These are phyloP conservation scores for Melipona quadrifasciata DNA, from an alignment of 1,140 invertebrate genomes.

Conservation along the genomic window DNA sequence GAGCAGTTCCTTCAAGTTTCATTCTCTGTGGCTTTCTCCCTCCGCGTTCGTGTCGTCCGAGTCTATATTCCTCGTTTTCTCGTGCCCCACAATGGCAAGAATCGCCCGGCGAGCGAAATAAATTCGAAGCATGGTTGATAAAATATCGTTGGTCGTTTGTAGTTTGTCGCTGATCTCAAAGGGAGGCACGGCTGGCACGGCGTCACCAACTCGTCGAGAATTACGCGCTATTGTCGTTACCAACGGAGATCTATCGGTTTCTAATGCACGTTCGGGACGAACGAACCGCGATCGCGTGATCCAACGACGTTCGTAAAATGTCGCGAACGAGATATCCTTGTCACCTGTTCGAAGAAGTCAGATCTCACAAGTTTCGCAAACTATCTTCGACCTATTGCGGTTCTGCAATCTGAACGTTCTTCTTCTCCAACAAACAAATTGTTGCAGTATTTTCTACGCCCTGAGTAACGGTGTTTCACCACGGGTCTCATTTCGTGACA, in stretches of 20 bases:
- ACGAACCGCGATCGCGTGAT: too few species aligned
- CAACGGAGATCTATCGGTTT: not conserved
- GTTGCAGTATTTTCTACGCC: too few species aligned
- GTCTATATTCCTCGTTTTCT: not conserved
- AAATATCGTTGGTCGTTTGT: not conserved
- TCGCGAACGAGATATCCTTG: too few species aligned
- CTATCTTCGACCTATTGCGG: too few species aligned
- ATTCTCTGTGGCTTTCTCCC: not conserved
- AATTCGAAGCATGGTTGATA: constrained; percentile 12
- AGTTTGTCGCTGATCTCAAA: constrained; percentile 21
- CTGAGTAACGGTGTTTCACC: too few species aligned
- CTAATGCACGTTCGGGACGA: too few species aligned
- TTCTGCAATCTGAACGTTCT: too few species aligned
- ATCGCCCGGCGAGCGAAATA: constrained; percentile 5
- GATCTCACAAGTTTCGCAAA: too few species aligned
- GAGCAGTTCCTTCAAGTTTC: constrained; percentile 24
- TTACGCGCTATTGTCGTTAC: not conserved
- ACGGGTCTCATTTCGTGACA: too few species aligned
- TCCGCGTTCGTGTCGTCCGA: not conserved
- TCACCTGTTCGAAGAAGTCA: too few species aligned
- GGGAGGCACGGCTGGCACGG: not conserved
- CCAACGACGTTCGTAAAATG: too few species aligned
- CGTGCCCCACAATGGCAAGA: not conserved
- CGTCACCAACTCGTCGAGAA: not conserved
- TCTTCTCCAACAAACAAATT: too few species aligned